Evolutionary conservation across 1,140 invertebrate genomes (phyloP).

Genomic region (Drosophila eugracilis): DNA sequence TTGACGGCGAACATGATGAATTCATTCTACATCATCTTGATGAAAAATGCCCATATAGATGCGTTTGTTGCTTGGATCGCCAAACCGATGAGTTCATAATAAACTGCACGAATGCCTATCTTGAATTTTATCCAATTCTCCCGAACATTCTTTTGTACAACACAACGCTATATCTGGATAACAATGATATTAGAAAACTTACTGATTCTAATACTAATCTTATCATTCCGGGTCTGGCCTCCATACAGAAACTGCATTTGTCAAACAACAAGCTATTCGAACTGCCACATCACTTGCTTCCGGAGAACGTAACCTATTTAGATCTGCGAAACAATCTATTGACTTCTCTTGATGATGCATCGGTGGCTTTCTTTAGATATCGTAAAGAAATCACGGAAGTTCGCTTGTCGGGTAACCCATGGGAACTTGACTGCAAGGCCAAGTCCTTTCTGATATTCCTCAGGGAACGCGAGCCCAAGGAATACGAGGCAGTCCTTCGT

Average conservation of each 20-base stretch:
- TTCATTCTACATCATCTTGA: conserved; percentile 5
- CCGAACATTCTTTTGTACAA: neutral
- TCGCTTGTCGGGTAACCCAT: conserved; percentile 19
- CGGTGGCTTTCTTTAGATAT: neutral
- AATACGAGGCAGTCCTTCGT: neutral
- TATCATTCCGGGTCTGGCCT: neutral
- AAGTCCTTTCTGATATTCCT: conserved; percentile 16
- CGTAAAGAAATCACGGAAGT: neutral
- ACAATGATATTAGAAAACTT: neutral
- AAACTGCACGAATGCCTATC: neutral
- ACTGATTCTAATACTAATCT: neutral
- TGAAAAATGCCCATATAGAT: conserved; percentile 4
- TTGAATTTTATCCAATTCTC: conserved; percentile 2
- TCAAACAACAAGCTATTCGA: neutral
- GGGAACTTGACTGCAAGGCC: conserved; percentile 3
- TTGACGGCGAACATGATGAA: neutral
- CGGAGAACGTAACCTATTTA: conserved; percentile 13
- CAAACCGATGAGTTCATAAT: neutral
- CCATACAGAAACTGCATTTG: conserved; percentile 8
- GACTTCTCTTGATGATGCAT: neutral
- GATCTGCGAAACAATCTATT: conserved; percentile 12
- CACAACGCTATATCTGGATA: neutral
- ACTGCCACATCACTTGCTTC: neutral
- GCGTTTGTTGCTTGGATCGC: neutral
- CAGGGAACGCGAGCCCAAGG: neutral